These are phyloP conservation scores for Hofmannophila pseudospretella DNA, from an alignment of 2,888 invertebrate species.

Conservation along the genomic window DNA sequence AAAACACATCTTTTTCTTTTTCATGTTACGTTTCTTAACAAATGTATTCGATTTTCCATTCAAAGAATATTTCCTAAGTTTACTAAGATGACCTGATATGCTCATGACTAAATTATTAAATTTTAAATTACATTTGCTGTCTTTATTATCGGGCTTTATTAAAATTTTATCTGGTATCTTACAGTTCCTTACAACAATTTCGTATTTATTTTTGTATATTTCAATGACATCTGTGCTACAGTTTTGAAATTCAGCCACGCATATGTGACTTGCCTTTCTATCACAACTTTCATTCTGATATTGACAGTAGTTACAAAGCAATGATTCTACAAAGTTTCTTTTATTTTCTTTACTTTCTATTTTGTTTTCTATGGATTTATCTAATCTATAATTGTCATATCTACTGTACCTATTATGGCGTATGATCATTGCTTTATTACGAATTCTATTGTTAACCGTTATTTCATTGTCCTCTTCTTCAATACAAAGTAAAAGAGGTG, in stretches of 20 bases:
- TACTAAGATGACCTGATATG: neutral
- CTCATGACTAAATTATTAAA: neutral
- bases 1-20: neutral
- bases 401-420: slow-evolving; percentile 4
- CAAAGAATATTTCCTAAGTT: neutral
- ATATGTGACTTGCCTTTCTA: too few relatives aligned
- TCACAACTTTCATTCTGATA: neutral
- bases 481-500: neutral
- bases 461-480: neutral
- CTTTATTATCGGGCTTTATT: neutral
- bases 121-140: neutral
- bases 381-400: slow-evolving; percentile 6
- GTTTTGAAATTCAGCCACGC: too few relatives aligned
- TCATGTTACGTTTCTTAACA: neutral
- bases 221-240: neutral
- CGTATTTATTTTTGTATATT: neutral
- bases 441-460: neutral
- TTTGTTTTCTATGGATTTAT: neutral
- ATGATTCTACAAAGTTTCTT: neutral
- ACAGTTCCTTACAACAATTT: too few relatives aligned
- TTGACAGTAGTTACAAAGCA: neutral
- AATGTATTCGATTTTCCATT: neutral
- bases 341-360: too few relatives aligned
- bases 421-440: slow-evolving; percentile 6
- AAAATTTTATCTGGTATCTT: too few relatives aligned